A percentile compares a stretch with the other conserved stretches of the same genome.
Conservation (phyloP, 2,797 vertebrate genomes). For the Anguilla pacifica region DNA sequence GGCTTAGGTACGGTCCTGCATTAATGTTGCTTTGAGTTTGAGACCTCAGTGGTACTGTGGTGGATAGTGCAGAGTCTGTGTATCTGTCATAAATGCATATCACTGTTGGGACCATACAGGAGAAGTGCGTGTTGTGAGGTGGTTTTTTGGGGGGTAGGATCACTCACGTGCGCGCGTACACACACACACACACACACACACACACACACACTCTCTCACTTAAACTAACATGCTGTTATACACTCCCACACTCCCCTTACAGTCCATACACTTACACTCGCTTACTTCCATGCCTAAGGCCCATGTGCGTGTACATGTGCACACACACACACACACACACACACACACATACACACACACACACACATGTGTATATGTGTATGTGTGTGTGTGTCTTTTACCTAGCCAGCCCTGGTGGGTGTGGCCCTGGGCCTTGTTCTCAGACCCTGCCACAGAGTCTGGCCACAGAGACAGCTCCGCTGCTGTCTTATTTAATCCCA, state of each 20-base stretch:
- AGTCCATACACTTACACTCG: not conserved
- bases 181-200: not conserved
- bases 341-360: too few species aligned
- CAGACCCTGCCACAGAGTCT: not conserved
- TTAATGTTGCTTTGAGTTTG: not conserved
- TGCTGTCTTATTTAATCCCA: not conserved
- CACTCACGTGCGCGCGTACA: not conserved
- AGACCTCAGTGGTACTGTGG: too few species aligned
- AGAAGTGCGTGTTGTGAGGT: too few species aligned
- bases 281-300: not conserved
- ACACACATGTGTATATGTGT: not conserved
- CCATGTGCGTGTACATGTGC: not conserved
- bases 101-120: too few species aligned
- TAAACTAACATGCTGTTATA: not conserved
- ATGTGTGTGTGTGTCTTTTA: not conserved
- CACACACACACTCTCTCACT: too few species aligned
- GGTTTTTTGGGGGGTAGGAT: not conserved
- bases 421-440: not conserved
- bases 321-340: too few species aligned
- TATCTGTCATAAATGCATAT: too few species aligned
- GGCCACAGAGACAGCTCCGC: not conserved
- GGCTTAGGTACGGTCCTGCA: not conserved
- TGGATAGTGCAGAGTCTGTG: too few species aligned
- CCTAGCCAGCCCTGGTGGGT: not conserved
- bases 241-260: not conserved